Percentiles rank a stretch among this genome's conserved stretches.
Conservation (phyloP, 1,140 invertebrate genomes). For the Neodiprion fabricii region DNA sequence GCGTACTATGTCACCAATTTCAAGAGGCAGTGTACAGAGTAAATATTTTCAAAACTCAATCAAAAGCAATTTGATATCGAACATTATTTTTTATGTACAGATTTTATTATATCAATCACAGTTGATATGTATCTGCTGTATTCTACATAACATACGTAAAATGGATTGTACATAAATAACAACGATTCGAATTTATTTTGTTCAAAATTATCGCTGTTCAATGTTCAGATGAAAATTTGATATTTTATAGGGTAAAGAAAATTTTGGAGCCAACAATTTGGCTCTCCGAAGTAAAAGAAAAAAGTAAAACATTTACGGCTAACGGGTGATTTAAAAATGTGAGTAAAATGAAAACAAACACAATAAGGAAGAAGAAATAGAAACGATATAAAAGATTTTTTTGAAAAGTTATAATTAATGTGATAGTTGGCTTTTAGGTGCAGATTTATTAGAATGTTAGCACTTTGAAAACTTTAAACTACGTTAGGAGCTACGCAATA, state of each 20-base stretch:
- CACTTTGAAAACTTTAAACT: slow-evolving; percentile 42
- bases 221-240: neutral
- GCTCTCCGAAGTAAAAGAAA: slow-evolving; percentile 30
- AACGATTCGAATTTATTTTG: neutral
- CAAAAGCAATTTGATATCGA: too few species aligned
- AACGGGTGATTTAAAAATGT: neutral
- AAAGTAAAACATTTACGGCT: slow-evolving; percentile 17
- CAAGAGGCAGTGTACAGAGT: too few species aligned
- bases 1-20: too few species aligned
- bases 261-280: slow-evolving; percentile 31
- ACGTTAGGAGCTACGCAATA: slow-evolving; percentile 35
- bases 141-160: neutral
- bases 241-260: neutral
- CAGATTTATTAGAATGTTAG: slow-evolving; percentile 43
- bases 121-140: too few species aligned
- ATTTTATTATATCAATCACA: too few species aligned
- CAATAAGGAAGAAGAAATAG: slow-evolving; percentile 25
- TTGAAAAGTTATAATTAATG: slow-evolving; percentile 48
- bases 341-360: slow-evolving; percentile 23
- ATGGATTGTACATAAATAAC: neutral
- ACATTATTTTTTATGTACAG: too few species aligned
- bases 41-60: too few species aligned
- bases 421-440: slow-evolving; percentile 46
- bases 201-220: neutral
- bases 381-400: slow-evolving; percentile 18